Conservation (phyloP, 2,797 vertebrate genomes). For the Alca torda region DNA sequence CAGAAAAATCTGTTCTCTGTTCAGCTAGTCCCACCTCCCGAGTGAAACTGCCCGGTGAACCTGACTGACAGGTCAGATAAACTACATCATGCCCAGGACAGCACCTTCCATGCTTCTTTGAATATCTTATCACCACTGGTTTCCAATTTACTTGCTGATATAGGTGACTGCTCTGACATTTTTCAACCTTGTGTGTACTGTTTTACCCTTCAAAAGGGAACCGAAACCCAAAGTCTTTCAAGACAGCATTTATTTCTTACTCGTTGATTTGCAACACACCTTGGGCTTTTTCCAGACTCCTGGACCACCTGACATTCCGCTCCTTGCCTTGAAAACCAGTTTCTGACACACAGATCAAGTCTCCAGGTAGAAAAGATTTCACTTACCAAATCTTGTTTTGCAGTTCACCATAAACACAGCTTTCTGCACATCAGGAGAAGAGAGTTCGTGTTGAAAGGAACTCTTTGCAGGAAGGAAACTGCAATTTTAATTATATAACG, state of each 20-base stretch:
- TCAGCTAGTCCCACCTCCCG: background rate
- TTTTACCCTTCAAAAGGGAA: constrained; percentile 57
- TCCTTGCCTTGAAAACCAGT: background rate
- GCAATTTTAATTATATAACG: background rate
- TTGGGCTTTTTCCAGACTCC: background rate
- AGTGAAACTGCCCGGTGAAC: constrained; percentile 33
- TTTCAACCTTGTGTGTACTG: constrained; percentile 6
- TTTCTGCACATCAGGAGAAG: background rate
- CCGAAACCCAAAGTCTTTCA: constrained; percentile 55
- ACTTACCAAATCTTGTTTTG: background rate
- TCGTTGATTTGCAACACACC: constrained; percentile 16
- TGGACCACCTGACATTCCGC: background rate
- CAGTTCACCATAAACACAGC: background rate
- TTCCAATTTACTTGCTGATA: constrained; percentile 59
- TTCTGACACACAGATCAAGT: background rate
- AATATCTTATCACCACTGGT: constrained; percentile 20
- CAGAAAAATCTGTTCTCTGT: constrained; percentile 7
- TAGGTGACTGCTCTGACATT: constrained; percentile 58
- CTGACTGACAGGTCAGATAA: background rate
- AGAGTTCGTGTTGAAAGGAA: background rate
- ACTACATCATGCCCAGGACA: background rate
- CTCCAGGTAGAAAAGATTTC: background rate
- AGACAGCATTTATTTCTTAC: constrained; percentile 27
- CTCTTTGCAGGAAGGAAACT: constrained; percentile 1
- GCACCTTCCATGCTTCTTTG: constrained; percentile 19